phyloP scores from a whole-genome alignment of 2,113 vertebrate genomes.

The Oncorhynchus tshawytscha region DNA sequence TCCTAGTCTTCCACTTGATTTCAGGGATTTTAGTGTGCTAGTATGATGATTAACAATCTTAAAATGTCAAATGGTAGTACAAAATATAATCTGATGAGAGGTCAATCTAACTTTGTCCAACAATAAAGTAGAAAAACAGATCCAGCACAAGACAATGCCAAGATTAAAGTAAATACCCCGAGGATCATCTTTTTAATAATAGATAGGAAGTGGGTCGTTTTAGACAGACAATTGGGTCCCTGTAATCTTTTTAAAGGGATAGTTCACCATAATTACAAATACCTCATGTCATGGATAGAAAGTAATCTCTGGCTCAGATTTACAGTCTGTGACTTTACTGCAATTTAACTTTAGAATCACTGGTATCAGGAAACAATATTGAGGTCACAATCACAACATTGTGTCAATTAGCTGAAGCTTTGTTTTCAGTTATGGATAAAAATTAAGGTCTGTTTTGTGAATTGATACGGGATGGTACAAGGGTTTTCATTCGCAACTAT shows the following conservation, averaged over 20 bases:
- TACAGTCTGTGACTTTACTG: not conserved
- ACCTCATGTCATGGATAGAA: not conserved
- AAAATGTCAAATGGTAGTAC: too few species aligned
- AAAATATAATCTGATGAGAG: too few species aligned
- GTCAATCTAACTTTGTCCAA: too few species aligned
- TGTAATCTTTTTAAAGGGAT: constrained; percentile 9
- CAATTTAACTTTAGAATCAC: not conserved
- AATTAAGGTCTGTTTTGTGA: not conserved
- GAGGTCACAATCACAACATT: not conserved
- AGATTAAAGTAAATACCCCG: constrained; percentile 1
- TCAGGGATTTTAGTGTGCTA: too few species aligned
- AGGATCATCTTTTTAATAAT: constrained; percentile 25
- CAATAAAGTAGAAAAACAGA: not conserved
- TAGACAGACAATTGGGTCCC: constrained; percentile 17
- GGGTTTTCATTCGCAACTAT: not conserved
- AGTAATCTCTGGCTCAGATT: not conserved
- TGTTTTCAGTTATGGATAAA: not conserved
- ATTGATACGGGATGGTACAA: not conserved
- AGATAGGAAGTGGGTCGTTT: constrained; percentile 34
- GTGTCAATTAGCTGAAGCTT: not conserved
- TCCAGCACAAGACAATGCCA: constrained; percentile 6
- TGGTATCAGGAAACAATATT: not conserved
- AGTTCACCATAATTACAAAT: not conserved
- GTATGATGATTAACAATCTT: too few species aligned
- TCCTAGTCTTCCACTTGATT: not conserved